Evolutionary conservation across 2,888 invertebrate genomes (phyloP).

Genomic region (Serripes groenlandicus): DNA sequence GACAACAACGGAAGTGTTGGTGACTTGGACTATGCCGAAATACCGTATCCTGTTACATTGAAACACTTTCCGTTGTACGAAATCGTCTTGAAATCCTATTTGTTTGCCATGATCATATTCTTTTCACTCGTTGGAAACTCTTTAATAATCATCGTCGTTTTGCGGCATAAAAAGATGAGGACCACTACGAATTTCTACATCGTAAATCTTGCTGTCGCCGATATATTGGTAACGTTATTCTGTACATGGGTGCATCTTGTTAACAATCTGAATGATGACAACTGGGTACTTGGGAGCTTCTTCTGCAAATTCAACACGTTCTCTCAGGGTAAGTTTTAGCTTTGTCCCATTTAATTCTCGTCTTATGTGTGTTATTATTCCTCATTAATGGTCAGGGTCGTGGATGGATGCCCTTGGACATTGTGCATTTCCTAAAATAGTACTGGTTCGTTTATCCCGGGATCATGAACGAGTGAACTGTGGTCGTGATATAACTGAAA

Average conservation of each 20-base stretch:
- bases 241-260: constrained; percentile 93
- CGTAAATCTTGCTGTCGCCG: constrained; percentile 84
- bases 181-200: constrained; percentile 85
- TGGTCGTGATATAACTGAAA: too few relatives aligned
- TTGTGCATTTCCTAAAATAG: too few relatives aligned
- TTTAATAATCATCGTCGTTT: constrained; percentile 78
- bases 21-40: constrained; percentile 37
- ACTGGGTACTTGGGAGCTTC: constrained; percentile 91
- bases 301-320: constrained; percentile 94
- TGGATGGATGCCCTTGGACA: too few relatives aligned
- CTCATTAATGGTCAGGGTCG: too few relatives aligned
- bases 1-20: constrained; percentile 9
- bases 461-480: too few relatives aligned
- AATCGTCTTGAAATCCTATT: constrained; percentile 73
- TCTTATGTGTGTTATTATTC: too few relatives aligned
- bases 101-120: constrained; percentile 75
- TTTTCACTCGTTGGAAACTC: constrained; percentile 79
- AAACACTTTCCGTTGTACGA: constrained; percentile 75
- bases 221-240: constrained; percentile 86
- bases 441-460: too few relatives aligned
- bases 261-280: constrained; percentile 92
- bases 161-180: constrained; percentile 79
- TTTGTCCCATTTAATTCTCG: too few relatives aligned
- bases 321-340: constrained; percentile 89
- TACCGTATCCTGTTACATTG: constrained; percentile 68